Evolutionary conservation across 1,140 invertebrate species (phyloP).

Genomic region (Chymomyza costata): DNA sequence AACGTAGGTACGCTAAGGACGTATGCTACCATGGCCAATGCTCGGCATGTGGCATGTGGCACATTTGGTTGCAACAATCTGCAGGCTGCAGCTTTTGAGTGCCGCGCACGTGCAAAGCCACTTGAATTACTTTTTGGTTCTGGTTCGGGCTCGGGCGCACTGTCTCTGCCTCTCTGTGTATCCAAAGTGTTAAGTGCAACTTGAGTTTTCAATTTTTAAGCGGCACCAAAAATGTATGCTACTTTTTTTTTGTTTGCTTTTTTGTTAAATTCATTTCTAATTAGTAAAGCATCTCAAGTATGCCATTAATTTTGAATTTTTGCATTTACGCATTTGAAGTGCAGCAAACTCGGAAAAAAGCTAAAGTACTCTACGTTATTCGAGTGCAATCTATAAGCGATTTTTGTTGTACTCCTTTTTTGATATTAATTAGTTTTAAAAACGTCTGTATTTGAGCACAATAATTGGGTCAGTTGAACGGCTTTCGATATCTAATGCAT

Average conservation of each 20-base stretch:
- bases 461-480: constrained; percentile 42
- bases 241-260: constrained; percentile 15
- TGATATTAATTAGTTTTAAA: constrained; percentile 40
- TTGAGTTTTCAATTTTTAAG: constrained; percentile 39
- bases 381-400: constrained; percentile 8
- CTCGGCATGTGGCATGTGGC: not conserved
- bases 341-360: constrained; percentile 36
- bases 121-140: constrained; percentile 34
- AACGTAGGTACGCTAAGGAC: not conserved
- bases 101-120: constrained; percentile 40
- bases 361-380: constrained; percentile 26
- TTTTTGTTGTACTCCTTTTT: constrained; percentile 5
- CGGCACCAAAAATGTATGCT: constrained; percentile 33
- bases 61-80: no score
- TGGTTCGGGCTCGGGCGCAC: not conserved
- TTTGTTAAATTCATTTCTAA: constrained; percentile 57
- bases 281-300: constrained; percentile 55
- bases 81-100: not conserved
- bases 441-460: constrained; percentile 7
- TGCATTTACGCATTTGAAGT: constrained; percentile 59
- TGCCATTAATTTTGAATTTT: constrained; percentile 62
- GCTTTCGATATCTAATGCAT: no score
- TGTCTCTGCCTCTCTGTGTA: constrained; percentile 1
- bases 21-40: not conserved
- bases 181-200: constrained; percentile 41